Percentiles rank a stretch among this genome's conserved stretches.
phyloP scores from a whole-genome alignment of 2,888 invertebrate species.

The Diploptera punctata region DNA sequence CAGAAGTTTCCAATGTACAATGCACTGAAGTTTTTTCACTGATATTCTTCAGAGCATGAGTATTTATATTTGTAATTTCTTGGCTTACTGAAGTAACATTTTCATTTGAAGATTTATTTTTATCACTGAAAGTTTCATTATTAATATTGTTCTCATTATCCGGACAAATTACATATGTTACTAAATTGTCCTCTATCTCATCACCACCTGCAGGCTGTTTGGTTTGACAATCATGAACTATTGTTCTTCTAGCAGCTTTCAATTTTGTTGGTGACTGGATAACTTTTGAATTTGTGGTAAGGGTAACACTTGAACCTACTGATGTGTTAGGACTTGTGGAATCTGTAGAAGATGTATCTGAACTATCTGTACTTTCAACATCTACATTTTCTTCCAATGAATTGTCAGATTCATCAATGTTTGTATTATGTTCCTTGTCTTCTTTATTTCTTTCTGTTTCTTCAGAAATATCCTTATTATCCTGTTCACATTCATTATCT shows the following conservation, averaged over 20 bases:
- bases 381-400: not conserved
- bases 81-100: too few relatives aligned
- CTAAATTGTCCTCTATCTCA: conserved; percentile 4
- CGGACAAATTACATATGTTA: not conserved
- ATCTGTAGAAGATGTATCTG: not conserved
- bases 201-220: not conserved
- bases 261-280: conserved; percentile 28
- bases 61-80: too few relatives aligned
- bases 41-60: too few relatives aligned
- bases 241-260: conserved; percentile 14
- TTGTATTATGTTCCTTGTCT: not conserved
- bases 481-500: too few relatives aligned
- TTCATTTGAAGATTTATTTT: too few relatives aligned
- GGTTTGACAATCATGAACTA: not conserved
- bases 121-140: not conserved
- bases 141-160: not conserved
- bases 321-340: not conserved
- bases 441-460: not conserved
- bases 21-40: too few relatives aligned
- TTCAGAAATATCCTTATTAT: not conserved
- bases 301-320: not conserved
- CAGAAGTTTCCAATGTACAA: too few relatives aligned
- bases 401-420: not conserved
- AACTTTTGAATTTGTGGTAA: not conserved
- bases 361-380: not conserved